phyloP scores from a whole-genome alignment of 2,797 vertebrate genomes.

The Halcyon chelicuti region DNA sequence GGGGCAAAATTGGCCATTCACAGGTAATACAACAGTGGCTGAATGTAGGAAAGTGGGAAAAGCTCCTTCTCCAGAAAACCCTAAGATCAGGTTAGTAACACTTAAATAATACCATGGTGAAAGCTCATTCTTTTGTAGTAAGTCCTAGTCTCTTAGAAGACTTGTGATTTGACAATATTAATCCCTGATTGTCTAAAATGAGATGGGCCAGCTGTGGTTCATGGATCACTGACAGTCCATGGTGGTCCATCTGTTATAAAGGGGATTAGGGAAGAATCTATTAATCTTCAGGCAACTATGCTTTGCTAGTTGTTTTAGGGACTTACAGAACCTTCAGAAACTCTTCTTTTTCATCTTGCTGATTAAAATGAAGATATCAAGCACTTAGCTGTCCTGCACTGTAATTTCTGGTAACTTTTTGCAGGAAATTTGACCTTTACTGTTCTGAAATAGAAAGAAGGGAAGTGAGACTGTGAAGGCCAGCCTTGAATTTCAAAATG shows the following conservation, averaged over 20 bases:
- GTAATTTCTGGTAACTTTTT: background rate
- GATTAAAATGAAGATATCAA: background rate
- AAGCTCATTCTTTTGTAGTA: background rate
- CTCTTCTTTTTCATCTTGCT: background rate
- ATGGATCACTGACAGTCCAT: background rate
- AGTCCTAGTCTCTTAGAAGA: background rate
- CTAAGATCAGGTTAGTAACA: background rate
- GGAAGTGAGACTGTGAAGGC: background rate
- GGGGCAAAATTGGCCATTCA: background rate
- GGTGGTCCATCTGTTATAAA: background rate
- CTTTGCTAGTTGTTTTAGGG: background rate
- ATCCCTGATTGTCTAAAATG: background rate
- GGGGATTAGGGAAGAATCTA: background rate
- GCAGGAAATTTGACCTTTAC: background rate
- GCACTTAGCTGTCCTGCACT: background rate
- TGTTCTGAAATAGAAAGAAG: background rate
- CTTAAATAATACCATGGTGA: background rate
- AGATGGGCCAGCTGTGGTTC: background rate
- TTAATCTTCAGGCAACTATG: background rate
- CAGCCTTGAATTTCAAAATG: background rate
- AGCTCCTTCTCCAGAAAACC: background rate
- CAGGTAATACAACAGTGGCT: fast-evolving
- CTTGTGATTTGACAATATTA: background rate
- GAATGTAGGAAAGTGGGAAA: background rate
- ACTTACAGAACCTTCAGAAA: background rate